Evolutionary conservation across 2,888 invertebrate species (phyloP), one percentile per base, ranked within the genome.

Genomic region (Campoplex capitator): DNA sequence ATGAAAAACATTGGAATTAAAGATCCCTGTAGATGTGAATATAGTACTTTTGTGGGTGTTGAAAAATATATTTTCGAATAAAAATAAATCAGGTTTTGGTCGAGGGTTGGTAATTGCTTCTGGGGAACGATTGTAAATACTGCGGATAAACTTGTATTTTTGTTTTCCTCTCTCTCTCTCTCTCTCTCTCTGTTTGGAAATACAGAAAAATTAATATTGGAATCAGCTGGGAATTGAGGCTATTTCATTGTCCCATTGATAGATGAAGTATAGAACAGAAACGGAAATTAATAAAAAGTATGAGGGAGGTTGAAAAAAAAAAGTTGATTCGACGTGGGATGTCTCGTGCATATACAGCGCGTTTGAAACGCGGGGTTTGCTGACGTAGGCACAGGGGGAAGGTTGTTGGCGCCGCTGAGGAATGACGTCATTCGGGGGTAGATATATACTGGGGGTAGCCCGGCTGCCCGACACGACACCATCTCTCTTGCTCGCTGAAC

Each of bases 351-450:
- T 56, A 54, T 84, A 83, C 78, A 74, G 68, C 45, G 45, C 18
- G 42, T n/a, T 82, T 51, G 78, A 70, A 58, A 62, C 84, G 82
- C 74, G 68, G 84, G 65, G 56, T 79, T 62, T 79, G 84, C 91
- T 92, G 92, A 92, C 92, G 92, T 92, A 92, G 92, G 90, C 88
- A 80, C 85, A 70, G 88, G 54, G 84, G 87, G 81, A 75, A 84
- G 86, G 87, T 87, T 90, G 89, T 90, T 90, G 91, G 91, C 92
- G 92, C 92, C 91, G 89, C 89, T 89, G 90, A 90, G 91, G 88
- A 90, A 91, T 92, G 92, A 92, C 92, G 92, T 92, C 92, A 92
- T 91, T 91, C 75, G 88, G 89, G 90, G 90, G 87, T 88, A 89
- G 71, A 81, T 75, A 67, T 80, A 58, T 68, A 80, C 86, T 45